phyloP scores from a whole-genome alignment of 2,888 invertebrate genomes.

The Pycnomerus fuliginosus region DNA sequence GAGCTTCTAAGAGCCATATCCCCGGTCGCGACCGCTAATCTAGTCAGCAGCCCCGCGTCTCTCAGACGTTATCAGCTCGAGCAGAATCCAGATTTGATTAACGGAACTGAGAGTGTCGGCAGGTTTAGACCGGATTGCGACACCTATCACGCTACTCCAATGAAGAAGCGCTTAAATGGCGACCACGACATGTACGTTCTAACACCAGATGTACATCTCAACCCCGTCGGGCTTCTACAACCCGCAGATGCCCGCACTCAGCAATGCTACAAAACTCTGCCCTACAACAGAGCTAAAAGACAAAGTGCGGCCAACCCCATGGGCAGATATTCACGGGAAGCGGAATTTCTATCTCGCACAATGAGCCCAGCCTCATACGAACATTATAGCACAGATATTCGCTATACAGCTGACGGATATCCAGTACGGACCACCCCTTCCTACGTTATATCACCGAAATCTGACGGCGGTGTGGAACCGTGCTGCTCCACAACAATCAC shows the following conservation, averaged over 20 bases:
- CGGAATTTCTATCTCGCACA: slow-evolving; percentile 61
- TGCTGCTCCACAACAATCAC: slow-evolving; percentile 47
- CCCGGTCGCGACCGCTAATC: slow-evolving; percentile 51
- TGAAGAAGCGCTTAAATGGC: slow-evolving; percentile 14
- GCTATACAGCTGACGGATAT: slow-evolving; percentile 80
- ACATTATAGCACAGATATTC: slow-evolving; percentile 60
- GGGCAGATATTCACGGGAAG: slow-evolving; percentile 62
- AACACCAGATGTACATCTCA: slow-evolving; percentile 72
- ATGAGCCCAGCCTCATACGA: slow-evolving; percentile 55
- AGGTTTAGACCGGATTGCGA: slow-evolving; percentile 26
- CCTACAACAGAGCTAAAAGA: slow-evolving; percentile 66
- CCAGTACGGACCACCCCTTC: slow-evolving; percentile 53
- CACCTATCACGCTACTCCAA: slow-evolving; percentile 10
- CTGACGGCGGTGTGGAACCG: slow-evolving; percentile 27
- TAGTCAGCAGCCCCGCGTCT: slow-evolving; percentile 59
- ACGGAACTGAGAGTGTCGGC: slow-evolving; percentile 68
- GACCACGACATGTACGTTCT: slow-evolving; percentile 55
- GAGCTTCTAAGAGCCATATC: slow-evolving; percentile 36
- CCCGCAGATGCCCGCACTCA: slow-evolving; percentile 30
- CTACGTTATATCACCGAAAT: slow-evolving; percentile 27
- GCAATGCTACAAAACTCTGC: slow-evolving; percentile 73
- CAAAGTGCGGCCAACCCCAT: slow-evolving; percentile 58
- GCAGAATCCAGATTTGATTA: slow-evolving; percentile 78
- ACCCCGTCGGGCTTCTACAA: slow-evolving; percentile 73
- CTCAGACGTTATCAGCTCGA: slow-evolving; percentile 58